These are phyloP conservation scores for Ammodytes dubius DNA, from an alignment of 2,113 vertebrate genomes.

Conservation along the genomic window DNA sequence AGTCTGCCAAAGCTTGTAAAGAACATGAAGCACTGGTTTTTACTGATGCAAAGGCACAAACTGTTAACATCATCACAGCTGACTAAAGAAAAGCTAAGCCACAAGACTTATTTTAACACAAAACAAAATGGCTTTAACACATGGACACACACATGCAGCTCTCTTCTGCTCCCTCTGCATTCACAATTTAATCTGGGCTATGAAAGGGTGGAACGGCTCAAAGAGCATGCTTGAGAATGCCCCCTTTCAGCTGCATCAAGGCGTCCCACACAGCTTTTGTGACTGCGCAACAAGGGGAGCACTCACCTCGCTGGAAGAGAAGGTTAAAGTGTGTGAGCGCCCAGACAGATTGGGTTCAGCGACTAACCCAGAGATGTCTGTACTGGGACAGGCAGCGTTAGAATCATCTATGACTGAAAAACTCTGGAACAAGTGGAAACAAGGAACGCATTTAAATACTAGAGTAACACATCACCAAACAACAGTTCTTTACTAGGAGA, in stretches of 20 bases:
- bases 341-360: slow-evolving; percentile 94
- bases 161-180: slow-evolving; percentile 48
- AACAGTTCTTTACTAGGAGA: slow-evolving; percentile 39
- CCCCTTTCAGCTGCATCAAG: slow-evolving; percentile 72
- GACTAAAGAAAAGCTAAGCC: slow-evolving; percentile 51
- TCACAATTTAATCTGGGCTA: slow-evolving; percentile 54
- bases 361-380: slow-evolving; percentile 93
- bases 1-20: slow-evolving; percentile 54
- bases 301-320: slow-evolving; percentile 97
- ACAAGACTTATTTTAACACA: slow-evolving; percentile 44
- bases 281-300: slow-evolving; percentile 74
- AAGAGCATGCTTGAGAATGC: slow-evolving; percentile 77
- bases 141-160: slow-evolving; percentile 69
- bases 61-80: slow-evolving; percentile 58
- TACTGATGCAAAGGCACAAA: slow-evolving; percentile 31
- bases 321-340: slow-evolving; percentile 95
- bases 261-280: slow-evolving; percentile 76
- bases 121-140: slow-evolving; percentile 48
- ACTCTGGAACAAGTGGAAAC: slow-evolving; percentile 94
- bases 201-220: slow-evolving; percentile 57
- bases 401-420: slow-evolving; percentile 95
- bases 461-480: slow-evolving; percentile 65
- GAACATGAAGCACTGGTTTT: slow-evolving; percentile 36
- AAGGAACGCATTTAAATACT: slow-evolving; percentile 87
- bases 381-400: slow-evolving; percentile 89